Evolutionary conservation across 2,888 invertebrate genomes (phyloP).

Genomic region (Drosophila pseudotakahashii): DNA sequence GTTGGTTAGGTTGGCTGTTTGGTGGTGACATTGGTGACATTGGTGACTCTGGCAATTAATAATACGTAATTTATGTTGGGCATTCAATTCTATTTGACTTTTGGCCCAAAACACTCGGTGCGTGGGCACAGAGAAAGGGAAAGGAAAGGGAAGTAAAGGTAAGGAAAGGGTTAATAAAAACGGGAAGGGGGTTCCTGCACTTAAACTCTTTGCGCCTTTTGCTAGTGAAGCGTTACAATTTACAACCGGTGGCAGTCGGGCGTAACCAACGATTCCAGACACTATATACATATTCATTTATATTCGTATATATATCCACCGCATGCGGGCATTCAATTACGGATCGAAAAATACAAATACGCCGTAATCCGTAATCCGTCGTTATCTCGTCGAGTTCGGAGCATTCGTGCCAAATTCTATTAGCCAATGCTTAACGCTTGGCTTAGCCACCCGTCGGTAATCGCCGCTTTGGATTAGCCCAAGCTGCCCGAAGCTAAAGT

Average conservation of each 20-base stretch:
- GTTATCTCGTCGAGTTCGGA: constrained; percentile 1
- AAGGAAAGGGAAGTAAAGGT: background rate
- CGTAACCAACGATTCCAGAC: constrained; percentile 54
- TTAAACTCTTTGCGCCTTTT: constrained; percentile 62
- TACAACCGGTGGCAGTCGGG: constrained; percentile 61
- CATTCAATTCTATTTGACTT: constrained; percentile 65
- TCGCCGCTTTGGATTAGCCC: constrained; percentile 67
- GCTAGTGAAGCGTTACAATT: constrained; percentile 75
- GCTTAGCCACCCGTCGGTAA: constrained; percentile 64
- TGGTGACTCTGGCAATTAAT: constrained; percentile 70
- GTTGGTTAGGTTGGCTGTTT: constrained; percentile 26
- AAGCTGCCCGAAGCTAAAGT: constrained; percentile 1
- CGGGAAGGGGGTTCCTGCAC: constrained; percentile 48
- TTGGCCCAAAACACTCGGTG: constrained; percentile 61
- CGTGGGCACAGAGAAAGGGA: constrained; percentile 32
- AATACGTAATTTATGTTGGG: constrained; percentile 74
- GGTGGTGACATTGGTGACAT: constrained; percentile 34
- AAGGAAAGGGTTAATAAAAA: constrained; percentile 44
- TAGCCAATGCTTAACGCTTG: constrained; percentile 67
- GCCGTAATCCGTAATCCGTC: constrained; percentile 36
- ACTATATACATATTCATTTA: background rate
- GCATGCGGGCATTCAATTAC: constrained; percentile 54
- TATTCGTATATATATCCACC: constrained; percentile 1
- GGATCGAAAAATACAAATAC: constrained; percentile 9
- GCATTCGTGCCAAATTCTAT: constrained; percentile 71